These are phyloP conservation scores for Malachius bipustulatus DNA, from an alignment of 2,888 invertebrate species.

Conservation along the genomic window DNA sequence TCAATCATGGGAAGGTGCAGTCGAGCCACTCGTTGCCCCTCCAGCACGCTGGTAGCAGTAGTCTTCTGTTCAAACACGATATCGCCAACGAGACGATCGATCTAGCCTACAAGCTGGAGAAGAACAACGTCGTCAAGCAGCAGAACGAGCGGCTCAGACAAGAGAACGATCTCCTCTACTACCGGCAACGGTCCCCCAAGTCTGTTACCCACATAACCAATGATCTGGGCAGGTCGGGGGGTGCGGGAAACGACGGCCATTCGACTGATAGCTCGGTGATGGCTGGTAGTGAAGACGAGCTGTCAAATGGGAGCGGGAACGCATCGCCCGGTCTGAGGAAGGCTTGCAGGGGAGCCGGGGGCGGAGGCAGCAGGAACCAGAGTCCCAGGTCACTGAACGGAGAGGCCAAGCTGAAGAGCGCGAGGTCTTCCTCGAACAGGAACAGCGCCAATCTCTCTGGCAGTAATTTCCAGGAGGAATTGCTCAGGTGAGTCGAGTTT, in stretches of 20 bases:
- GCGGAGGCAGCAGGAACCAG: constrained; percentile 45
- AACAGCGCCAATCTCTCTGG: constrained; percentile 48
- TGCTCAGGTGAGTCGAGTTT: no score
- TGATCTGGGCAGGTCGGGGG: constrained; percentile 28
- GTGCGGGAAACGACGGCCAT: constrained; percentile 39
- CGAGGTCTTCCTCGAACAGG: constrained; percentile 40
- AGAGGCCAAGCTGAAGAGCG: constrained; percentile 43
- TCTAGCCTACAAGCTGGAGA: constrained; percentile 29
- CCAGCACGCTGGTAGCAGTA: constrained; percentile 34
- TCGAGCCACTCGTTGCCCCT: constrained; percentile 37
- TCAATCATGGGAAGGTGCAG: constrained; percentile 36
- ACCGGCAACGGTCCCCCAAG: constrained; percentile 32
- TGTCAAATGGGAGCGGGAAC: constrained; percentile 44
- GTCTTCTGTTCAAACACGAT: constrained; percentile 34
- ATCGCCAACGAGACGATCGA: constrained; percentile 34
- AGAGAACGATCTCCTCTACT: constrained; percentile 39
- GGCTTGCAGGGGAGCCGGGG: constrained; percentile 38
- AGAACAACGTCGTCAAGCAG: constrained; percentile 29
- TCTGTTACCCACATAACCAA: constrained; percentile 25
- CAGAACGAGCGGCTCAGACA: constrained; percentile 35
- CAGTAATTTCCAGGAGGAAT: constrained; percentile 70
- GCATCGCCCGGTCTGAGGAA: constrained; percentile 42
- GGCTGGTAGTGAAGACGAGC: constrained; percentile 45
- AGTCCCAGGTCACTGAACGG: constrained; percentile 48
- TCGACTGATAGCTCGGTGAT: constrained; percentile 43